Base-by-base conservation (phyloP, 1,140 invertebrate genomes). In the Calliphora vicina region DNA sequence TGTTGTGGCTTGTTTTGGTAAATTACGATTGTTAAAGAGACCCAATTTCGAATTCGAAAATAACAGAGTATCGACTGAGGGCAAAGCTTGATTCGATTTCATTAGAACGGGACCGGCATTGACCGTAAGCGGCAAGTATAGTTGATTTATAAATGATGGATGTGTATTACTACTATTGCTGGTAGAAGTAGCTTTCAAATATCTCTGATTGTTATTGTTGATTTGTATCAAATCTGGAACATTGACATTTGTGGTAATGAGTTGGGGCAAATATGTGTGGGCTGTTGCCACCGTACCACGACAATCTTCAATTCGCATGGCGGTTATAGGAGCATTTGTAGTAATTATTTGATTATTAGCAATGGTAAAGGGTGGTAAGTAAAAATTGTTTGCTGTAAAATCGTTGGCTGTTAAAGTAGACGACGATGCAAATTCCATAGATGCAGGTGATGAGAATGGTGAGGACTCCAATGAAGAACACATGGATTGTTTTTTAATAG, bases 401-500 rank as follows among this genome's bases (percentile, higher is more conserved):
- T 73, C 17, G 29, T 27, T 15, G 27, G 82, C 4, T 29, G 45
- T 45, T n/a, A n/a, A 42, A 12, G 82, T 71, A 29, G 78, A n/a
- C 1, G 84, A 78, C 6, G 45, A 2, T 15, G 86, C 83, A 85
- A 89, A 73, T 81, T 89, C 88, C 82, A 89, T 87, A 4, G 88
- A 89, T 17, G 88, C 88, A 35, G 88, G 88, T 29, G 88, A 89
- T 12, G 88, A 89, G 76, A 88, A 89, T 43, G 88, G 88, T 13
- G 88, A 89, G 23, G 88, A 89, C 80, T 89, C 88, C 2, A 89
- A 82, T 6, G 88, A 89, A 13, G 88, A 88, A 27, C 88, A 89
- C 35, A 87, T 81, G 27, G 89, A 67, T 8, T 87, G 87, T 82
- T 88, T 86, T 76, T 87, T 85, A 76, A 85, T 83, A 2, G 81